phyloP scores from a whole-genome alignment of 1,140 invertebrate genomes.

The Vanessa tameamea region DNA sequence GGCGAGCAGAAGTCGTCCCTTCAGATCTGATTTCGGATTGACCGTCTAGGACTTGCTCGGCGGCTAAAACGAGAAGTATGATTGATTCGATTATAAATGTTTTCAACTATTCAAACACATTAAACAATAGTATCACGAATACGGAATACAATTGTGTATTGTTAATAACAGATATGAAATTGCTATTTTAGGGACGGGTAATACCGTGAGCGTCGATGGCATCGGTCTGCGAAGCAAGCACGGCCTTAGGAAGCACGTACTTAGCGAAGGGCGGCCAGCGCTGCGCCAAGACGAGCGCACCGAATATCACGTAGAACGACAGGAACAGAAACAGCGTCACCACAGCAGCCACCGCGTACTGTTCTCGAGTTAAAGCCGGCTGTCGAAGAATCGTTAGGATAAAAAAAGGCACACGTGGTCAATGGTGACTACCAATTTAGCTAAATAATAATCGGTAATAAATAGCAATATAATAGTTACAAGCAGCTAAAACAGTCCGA shows the following conservation, averaged over 20 bases:
- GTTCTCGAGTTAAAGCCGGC: conserved; percentile 53
- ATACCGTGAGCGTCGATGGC: conserved; percentile 14
- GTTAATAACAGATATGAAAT: background rate
- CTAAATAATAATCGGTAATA: too few species aligned
- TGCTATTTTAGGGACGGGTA: background rate
- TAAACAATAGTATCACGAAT: too few species aligned
- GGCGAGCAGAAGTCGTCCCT: background rate
- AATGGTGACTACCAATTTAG: too few species aligned
- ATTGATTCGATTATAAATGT: too few species aligned
- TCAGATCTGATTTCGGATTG: background rate
- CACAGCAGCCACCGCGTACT: conserved; percentile 56
- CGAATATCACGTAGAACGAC: conserved; percentile 60
- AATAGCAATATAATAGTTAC: too few species aligned
- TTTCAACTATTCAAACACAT: too few species aligned
- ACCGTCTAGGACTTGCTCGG: background rate
- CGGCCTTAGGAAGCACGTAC: conserved; percentile 51
- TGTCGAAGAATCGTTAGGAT: conserved; percentile 25
- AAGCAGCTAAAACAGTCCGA: conserved; percentile 12
- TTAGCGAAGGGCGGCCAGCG: conserved; percentile 52
- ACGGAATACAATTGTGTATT: too few species aligned
- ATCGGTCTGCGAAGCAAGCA: conserved; percentile 44
- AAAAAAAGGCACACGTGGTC: background rate
- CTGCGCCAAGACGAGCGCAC: conserved; percentile 58
- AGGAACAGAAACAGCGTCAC: conserved; percentile 55
- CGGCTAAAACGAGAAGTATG: background rate